These are phyloP conservation scores for Cydia pomonella DNA, from an alignment of 1,140 invertebrate species.

Conservation along the genomic window DNA sequence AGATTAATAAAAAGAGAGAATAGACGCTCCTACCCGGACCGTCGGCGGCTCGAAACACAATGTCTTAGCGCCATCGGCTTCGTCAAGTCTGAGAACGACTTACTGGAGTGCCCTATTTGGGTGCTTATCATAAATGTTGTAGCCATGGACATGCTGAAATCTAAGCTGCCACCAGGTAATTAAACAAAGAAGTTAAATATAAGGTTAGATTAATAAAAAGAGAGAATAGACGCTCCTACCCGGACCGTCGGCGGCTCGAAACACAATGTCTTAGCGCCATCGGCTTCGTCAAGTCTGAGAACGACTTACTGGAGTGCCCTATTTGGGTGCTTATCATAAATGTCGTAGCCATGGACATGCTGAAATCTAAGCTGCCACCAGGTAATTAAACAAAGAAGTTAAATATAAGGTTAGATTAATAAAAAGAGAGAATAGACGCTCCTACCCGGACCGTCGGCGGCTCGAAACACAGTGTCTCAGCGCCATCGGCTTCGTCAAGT, in stretches of 20 bases:
- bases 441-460: constrained; percentile 93
- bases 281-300: constrained; percentile 92
- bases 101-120: constrained; percentile 96
- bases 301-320: constrained; percentile 93
- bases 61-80: constrained; percentile 75
- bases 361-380: constrained; percentile 94
- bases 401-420: not conserved
- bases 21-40: constrained; percentile 93
- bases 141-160: constrained; percentile 97
- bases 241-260: constrained; percentile 85
- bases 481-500: constrained; percentile 87
- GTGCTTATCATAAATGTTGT: constrained; percentile 97
- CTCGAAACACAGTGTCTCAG: not conserved
- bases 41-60: constrained; percentile 79
- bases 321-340: constrained; percentile 98
- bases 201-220: not conserved
- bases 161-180: constrained; percentile 91
- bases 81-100: constrained; percentile 92
- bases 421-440: constrained; percentile 84
- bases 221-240: constrained; percentile 90
- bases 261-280: not conserved
- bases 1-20: constrained; percentile 67
- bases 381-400: constrained; percentile 75
- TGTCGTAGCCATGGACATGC: constrained; percentile 97
- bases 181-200: not conserved